Percentiles rank a stretch among this genome's conserved stretches.
Evolutionary conservation across 2,113 vertebrate genomes (phyloP).

Genomic region (Ictidomys tridecemlineatus): DNA sequence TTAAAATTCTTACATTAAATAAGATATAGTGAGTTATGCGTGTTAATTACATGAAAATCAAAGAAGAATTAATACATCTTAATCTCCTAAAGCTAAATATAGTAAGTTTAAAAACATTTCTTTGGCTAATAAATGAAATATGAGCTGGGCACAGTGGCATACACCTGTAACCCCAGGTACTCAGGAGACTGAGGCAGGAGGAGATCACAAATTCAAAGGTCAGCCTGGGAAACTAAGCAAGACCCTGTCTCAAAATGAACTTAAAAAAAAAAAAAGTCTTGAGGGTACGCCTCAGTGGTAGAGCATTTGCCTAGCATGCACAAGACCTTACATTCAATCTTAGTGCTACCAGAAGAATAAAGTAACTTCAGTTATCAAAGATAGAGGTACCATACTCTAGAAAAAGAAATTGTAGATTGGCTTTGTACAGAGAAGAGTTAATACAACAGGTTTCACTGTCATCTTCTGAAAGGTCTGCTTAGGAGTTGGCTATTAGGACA

Average conservation of each 20-base stretch:
- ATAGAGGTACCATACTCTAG: neutral
- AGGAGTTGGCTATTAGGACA: neutral
- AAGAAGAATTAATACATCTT: conserved; percentile 21
- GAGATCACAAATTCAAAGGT: too few relatives aligned
- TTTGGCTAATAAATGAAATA: conserved; percentile 1
- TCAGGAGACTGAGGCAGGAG: too few relatives aligned
- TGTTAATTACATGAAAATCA: neutral
- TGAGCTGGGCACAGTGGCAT: too few relatives aligned
- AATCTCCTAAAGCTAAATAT: neutral
- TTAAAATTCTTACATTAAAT: conserved; percentile 18
- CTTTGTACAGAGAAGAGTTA: conserved; percentile 10
- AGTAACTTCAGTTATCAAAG: conserved; percentile 12
- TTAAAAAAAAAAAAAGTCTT: too few relatives aligned
- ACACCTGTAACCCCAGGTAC: too few relatives aligned
- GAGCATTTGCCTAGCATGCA: too few relatives aligned
- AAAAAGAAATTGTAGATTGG: neutral
- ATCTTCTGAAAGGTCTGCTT: neutral
- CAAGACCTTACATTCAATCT: too few relatives aligned
- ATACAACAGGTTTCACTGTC: neutral
- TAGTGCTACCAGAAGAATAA: too few relatives aligned
- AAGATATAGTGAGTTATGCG: neutral
- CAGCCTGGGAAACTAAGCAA: too few relatives aligned
- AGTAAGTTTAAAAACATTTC: neutral
- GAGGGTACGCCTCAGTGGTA: too few relatives aligned
- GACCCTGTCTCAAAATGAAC: too few relatives aligned